phyloP scores from a whole-genome alignment of 1,140 invertebrate species.

The Cephus cinctus region DNA sequence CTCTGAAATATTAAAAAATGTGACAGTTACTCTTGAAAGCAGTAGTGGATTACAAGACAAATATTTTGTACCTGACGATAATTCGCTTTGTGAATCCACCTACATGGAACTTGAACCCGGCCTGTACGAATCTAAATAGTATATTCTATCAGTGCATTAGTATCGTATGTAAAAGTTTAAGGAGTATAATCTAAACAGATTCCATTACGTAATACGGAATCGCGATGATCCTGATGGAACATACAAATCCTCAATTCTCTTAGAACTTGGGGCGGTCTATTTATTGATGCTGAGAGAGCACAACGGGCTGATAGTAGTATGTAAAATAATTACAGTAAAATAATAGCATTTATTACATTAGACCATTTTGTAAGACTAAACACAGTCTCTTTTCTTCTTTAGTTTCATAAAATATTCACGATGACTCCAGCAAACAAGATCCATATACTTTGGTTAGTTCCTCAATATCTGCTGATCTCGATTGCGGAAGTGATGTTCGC shows the following conservation, averaged over 20 bases:
- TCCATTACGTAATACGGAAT: conserved; percentile 15
- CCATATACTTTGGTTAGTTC: conserved; percentile 63
- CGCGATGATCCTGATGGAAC: conserved; percentile 2
- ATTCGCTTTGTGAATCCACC: conserved; percentile 14
- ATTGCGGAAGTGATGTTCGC: conserved; percentile 66
- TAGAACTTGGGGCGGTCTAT: conserved; percentile 26
- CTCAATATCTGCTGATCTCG: conserved; percentile 67
- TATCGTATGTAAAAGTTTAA: too few relatives aligned
- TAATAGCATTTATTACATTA: too few relatives aligned
- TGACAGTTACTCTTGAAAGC: conserved; percentile 9
- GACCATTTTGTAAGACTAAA: background rate
- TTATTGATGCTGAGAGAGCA: conserved; percentile 15
- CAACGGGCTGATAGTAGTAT: conserved; percentile 5
- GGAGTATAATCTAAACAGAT: conserved; percentile 12
- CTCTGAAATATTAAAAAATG: conserved; percentile 6
- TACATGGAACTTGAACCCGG: conserved; percentile 21
- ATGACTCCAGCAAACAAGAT: conserved; percentile 49
- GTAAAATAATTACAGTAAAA: background rate
- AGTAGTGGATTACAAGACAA: conserved; percentile 11
- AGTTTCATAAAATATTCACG: conserved; percentile 19
- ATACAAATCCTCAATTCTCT: conserved; percentile 5
- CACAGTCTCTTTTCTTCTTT: conserved; percentile 6
- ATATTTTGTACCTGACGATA: conserved; percentile 14
- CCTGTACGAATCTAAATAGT: background rate
- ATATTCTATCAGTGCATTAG: background rate